Evolutionary conservation across 2,113 vertebrate species (phyloP), one percentile per base, ranked within the genome.

Genomic region (Lasiurus cinereus): DNA sequence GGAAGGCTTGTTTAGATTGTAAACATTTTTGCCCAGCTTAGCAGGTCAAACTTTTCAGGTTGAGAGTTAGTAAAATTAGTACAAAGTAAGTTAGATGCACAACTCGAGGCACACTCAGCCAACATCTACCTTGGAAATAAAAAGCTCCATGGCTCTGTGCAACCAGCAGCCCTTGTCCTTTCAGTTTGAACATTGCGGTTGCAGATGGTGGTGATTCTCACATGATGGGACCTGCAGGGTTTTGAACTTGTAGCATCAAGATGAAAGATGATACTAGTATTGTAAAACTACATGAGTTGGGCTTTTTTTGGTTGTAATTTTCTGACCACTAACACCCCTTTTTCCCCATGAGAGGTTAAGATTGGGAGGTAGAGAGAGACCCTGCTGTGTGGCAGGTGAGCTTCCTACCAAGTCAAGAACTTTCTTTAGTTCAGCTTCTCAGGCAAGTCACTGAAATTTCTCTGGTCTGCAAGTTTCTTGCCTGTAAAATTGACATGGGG

Each of bases 201-300:
- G 3, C 27, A 88, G 46, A 78, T n/a, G 0, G 4, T 19, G 50
- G 19, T 72, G 24, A 14, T 93, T 78, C 89, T 84, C 59, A 70
- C 64, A 43, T 69, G 83, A 87, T 27, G 64, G 54, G 31, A 84
- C 93, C 69, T 94, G 67, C 64, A 48, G 39, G 77, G n/a, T n/a
- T 94, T 92, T 36, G 89, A 84, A 84, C 46, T 83, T 77, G n/a
- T 5, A 93, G 67, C 48, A 85, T 82, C 85, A 85, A 16, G 39
- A 36, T 82, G 86, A 50, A 52, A 66, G 54, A 11, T 46, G 5
- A 50, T 72, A 33, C 14, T 16, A 59, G 24, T 67, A 21, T 27
- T 89, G 5, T 86, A 67, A 90, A 72, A 74, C 36, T 82, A 5
- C 24, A 10, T 27, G 62, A 36, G 21, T n/a, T 94, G 24, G 62